Percentiles rank a stretch among this genome's conserved stretches.
These are phyloP conservation scores for Bucco capensis DNA, from an alignment of 2,113 vertebrate species.

Conservation along the genomic window DNA sequence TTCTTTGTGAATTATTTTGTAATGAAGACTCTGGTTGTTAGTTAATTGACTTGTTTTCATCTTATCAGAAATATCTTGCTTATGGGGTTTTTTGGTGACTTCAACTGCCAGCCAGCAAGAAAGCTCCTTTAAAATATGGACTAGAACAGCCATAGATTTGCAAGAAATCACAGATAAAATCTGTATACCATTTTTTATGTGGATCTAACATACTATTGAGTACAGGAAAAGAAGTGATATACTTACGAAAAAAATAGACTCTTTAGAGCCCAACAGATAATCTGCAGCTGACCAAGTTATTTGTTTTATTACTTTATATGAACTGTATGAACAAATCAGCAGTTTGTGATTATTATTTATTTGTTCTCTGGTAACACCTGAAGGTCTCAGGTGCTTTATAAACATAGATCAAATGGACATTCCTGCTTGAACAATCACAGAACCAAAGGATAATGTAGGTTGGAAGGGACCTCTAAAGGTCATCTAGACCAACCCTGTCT, in stretches of 20 bases:
- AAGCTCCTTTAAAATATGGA: not conserved
- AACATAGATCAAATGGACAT: not conserved
- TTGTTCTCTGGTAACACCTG: not conserved
- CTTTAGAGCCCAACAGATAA: not conserved
- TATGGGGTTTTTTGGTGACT: not conserved
- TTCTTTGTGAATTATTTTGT: not conserved
- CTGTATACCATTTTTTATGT: not conserved
- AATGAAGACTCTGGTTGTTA: not conserved
- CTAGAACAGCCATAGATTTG: not conserved
- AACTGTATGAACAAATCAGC: not conserved
- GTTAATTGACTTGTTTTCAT: not conserved
- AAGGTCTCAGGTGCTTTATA: not conserved
- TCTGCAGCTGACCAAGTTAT: not conserved
- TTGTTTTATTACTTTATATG: not conserved
- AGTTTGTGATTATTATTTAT: slow-evolving; percentile 24
- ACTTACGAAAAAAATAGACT: not conserved
- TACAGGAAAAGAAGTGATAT: not conserved
- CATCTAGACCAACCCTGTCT: not conserved
- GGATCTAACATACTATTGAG: not conserved
- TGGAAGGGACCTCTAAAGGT: not conserved
- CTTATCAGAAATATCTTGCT: not conserved
- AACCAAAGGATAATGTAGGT: not conserved
- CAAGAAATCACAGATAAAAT: not conserved
- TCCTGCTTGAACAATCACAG: slow-evolving; percentile 5
- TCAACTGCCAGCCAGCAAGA: not conserved